Conservation (phyloP, 1,140 invertebrate species). For the Platyscapa corneri region DNA sequence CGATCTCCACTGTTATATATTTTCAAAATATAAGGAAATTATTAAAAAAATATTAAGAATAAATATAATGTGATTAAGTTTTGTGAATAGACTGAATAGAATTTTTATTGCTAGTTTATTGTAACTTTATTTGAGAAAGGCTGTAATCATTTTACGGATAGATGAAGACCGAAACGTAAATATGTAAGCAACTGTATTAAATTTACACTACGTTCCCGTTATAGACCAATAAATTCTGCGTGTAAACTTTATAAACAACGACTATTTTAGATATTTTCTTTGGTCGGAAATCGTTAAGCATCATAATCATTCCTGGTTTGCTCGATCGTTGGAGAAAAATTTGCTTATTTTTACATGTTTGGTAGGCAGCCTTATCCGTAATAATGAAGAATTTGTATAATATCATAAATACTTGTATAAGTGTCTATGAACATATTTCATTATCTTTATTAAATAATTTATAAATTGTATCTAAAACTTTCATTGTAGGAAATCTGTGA, state of each 20-base stretch:
- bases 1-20: no score
- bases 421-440: neutral
- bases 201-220: neutral
- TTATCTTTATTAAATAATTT: neutral
- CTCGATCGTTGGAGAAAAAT: neutral
- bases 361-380: neutral
- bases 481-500: neutral
- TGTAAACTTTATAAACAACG: neutral
- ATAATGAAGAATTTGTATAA: neutral
- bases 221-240: conserved; percentile 2
- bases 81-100: no score
- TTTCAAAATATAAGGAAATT: no score
- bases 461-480: neutral
- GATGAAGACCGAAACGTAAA: neutral
- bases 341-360: neutral
- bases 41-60: no score
- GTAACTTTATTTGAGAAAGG: neutral
- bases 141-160: neutral
- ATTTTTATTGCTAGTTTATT: neutral
- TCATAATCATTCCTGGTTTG: neutral
- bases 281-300: neutral
- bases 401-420: neutral
- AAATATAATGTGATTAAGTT: no score
- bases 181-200: neutral
- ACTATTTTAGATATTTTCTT: neutral